A percentile compares a stretch with the other conserved stretches of the same genome.
phyloP scores from a whole-genome alignment of 2,888 invertebrate species.

The Ornithoptera priamus region DNA sequence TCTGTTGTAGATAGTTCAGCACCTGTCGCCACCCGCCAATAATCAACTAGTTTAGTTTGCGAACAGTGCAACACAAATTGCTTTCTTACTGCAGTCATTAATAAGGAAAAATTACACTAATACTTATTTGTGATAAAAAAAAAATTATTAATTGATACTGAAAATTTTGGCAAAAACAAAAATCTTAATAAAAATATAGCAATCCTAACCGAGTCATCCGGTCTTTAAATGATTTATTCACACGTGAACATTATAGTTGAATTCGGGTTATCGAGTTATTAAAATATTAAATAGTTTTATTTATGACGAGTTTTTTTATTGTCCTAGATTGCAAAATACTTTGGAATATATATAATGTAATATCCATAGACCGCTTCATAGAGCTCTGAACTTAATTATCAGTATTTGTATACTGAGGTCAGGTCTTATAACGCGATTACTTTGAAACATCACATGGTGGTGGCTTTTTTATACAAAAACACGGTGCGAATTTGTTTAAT shows the following conservation, averaged over 20 bases:
- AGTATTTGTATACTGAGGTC: background rate
- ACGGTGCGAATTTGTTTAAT: background rate
- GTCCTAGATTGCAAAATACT: background rate
- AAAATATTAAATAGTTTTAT: too few species aligned
- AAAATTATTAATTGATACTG: background rate
- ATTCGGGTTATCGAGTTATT: too few species aligned
- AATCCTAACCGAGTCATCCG: too few species aligned
- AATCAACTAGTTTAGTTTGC: slow-evolving; percentile 60
- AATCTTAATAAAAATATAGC: too few species aligned
- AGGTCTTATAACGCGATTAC: background rate
- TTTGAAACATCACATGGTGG: too few species aligned
- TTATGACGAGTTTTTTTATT: too few species aligned
- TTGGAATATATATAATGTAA: background rate
- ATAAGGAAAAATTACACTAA: background rate
- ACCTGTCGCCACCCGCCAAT: slow-evolving; percentile 55
- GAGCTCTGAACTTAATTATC: background rate
- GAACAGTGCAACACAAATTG: slow-evolving; percentile 40
- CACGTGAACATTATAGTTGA: too few species aligned
- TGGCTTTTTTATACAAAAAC: background rate
- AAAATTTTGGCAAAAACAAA: too few species aligned
- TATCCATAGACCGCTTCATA: background rate
- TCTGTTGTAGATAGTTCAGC: slow-evolving; percentile 49
- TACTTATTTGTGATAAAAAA: background rate
- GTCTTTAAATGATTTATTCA: too few species aligned
- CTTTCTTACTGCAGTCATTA: slow-evolving; percentile 3